A percentile compares a stretch with the other conserved stretches of the same genome.
phyloP scores from a whole-genome alignment of 2,113 vertebrate species.

The Tursiops truncatus region DNA sequence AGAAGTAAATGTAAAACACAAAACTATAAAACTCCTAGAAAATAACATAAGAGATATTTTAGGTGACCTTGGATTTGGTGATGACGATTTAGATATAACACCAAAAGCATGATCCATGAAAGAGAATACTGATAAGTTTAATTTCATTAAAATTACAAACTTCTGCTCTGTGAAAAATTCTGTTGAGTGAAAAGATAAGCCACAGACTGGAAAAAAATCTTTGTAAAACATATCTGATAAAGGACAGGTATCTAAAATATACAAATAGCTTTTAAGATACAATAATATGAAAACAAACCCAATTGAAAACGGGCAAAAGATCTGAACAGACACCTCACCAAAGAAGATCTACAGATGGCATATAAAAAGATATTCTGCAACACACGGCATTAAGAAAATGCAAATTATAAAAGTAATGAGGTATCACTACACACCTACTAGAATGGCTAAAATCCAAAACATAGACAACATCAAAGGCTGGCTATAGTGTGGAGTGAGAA shows the following conservation, averaged over 20 bases:
- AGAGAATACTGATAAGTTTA: too few relatives aligned
- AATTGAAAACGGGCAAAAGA: not conserved
- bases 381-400: not conserved
- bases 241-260: too few relatives aligned
- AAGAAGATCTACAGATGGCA: not conserved
- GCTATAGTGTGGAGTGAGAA: not conserved
- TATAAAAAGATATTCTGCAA: not conserved
- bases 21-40: not conserved
- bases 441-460: not conserved
- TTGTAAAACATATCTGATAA: not conserved
- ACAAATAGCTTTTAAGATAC: too few relatives aligned
- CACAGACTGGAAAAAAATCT: not conserved
- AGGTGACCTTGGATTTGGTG: not conserved
- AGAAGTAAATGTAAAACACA: not conserved
- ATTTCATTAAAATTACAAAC: too few relatives aligned
- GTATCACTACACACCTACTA: not conserved
- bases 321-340: not conserved
- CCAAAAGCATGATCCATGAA: too few relatives aligned
- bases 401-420: not conserved
- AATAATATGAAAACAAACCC: too few relatives aligned
- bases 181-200: not conserved
- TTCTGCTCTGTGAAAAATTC: too few relatives aligned
- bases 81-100: not conserved
- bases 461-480: not conserved
- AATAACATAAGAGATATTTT: not conserved